A percentile compares a stretch with the other conserved stretches of the same genome.
These are phyloP conservation scores for Felis catus DNA, from an alignment of 2,113 vertebrate species.

Conservation along the genomic window DNA sequence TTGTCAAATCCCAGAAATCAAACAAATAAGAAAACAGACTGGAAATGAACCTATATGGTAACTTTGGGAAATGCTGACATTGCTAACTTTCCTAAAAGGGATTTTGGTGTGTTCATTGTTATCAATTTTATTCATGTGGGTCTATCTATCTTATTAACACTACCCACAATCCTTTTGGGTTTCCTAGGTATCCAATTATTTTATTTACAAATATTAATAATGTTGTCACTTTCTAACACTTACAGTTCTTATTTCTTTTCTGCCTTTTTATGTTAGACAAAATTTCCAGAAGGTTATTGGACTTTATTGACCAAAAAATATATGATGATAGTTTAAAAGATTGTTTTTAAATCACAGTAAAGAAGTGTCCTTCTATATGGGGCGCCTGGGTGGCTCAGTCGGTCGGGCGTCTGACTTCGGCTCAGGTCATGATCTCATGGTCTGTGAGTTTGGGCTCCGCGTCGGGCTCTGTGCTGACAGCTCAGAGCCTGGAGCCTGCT, in stretches of 20 bases:
- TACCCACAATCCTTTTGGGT: not conserved
- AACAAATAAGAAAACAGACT: conserved; percentile 28
- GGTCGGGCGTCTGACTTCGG: too few relatives aligned
- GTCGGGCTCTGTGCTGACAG: too few relatives aligned
- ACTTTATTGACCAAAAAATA: conserved; percentile 3
- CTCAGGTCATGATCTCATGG: too few relatives aligned
- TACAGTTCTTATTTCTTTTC: conserved; percentile 50
- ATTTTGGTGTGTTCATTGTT: not conserved
- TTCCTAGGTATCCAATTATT: conserved; percentile 35
- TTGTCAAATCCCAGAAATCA: not conserved
- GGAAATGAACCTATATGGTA: conserved; percentile 1
- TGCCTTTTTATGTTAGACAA: conserved; percentile 19
- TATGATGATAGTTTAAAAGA: not conserved
- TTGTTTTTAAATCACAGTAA: not conserved
- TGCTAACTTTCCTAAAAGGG: conserved; percentile 28
- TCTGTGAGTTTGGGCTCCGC: too few relatives aligned
- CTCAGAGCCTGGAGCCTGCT: too few relatives aligned
- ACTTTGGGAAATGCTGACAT: not conserved
- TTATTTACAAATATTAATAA: conserved; percentile 50
- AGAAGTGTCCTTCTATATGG: not conserved
- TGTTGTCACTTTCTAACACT: conserved; percentile 15
- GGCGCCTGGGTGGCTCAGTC: too few relatives aligned
- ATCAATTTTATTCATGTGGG: not conserved
- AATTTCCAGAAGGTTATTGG: conserved; percentile 27
- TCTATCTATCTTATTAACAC: not conserved